phyloP scores from a whole-genome alignment of 1,140 invertebrate genomes.

The Mya arenaria region DNA sequence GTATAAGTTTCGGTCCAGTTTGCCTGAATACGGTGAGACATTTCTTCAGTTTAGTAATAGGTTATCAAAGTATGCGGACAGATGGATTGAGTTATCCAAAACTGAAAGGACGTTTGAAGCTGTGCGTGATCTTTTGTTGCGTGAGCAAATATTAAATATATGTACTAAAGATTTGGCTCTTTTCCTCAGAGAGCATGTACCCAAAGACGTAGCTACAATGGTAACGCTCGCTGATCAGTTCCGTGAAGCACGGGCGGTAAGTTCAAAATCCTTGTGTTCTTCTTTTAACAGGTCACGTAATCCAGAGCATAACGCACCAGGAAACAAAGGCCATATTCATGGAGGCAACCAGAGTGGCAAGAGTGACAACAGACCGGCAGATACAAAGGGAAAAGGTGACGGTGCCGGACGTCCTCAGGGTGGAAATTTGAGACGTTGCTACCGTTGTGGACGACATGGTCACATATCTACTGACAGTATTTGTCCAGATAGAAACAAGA shows the following conservation, averaged over 20 bases:
- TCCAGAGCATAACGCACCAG: not conserved
- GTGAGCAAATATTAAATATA: slow-evolving; percentile 22
- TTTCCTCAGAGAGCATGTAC: slow-evolving; percentile 33
- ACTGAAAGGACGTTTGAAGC: not conserved
- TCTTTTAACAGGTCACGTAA: not conserved
- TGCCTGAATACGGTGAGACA: slow-evolving; percentile 55
- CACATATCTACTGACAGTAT: not conserved
- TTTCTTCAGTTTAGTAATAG: slow-evolving; percentile 16
- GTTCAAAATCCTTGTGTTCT: not conserved
- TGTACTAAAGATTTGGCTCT: slow-evolving; percentile 21
- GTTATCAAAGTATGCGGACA: slow-evolving; percentile 10
- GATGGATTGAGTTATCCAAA: slow-evolving; percentile 25
- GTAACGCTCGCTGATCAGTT: slow-evolving; percentile 47
- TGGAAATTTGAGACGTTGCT: not conserved
- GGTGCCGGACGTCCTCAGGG: not conserved
- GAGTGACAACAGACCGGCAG: not conserved
- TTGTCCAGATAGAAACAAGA: too few species aligned
- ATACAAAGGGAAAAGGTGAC: not conserved
- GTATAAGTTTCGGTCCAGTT: slow-evolving; percentile 39
- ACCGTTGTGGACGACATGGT: not conserved
- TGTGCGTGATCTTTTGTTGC: slow-evolving; percentile 15
- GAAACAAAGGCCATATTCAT: too few species aligned
- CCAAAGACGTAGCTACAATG: slow-evolving; percentile 41
- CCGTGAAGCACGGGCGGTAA: slow-evolving; percentile 31
- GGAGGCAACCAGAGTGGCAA: too few species aligned